Evolutionary conservation across 2,797 vertebrate species (phyloP).

Genomic region (Heteromormyrus szaboi): DNA sequence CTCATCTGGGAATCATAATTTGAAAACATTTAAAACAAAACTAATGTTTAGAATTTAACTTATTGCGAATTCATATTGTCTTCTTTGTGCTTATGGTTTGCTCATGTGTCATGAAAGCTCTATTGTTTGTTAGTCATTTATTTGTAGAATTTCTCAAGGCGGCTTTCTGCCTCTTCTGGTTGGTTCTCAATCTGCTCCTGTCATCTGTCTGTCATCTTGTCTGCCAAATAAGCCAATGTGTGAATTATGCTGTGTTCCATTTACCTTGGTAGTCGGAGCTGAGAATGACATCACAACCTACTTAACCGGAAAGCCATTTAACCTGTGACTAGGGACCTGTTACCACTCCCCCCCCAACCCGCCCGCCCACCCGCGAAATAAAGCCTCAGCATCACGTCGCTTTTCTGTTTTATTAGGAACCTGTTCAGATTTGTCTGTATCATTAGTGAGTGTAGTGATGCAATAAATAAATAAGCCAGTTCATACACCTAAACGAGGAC

Average conservation of each 20-base stretch:
- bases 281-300: background rate
- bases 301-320: background rate
- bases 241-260: background rate
- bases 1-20: background rate
- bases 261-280: background rate
- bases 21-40: background rate
- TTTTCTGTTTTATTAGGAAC: conserved; percentile 21
- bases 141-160: background rate
- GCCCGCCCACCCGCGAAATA: background rate
- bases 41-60: background rate
- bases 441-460: background rate
- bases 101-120: background rate
- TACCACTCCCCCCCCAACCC: background rate
- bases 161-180: background rate
- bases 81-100: background rate
- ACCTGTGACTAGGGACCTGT: background rate
- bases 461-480: conserved; percentile 7
- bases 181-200: background rate
- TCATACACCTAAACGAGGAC: background rate
- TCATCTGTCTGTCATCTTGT: background rate
- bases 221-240: background rate
- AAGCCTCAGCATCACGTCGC: background rate
- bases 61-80: background rate
- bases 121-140: background rate
- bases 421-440: background rate